phyloP scores from a whole-genome alignment of 2,797 vertebrate genomes.

The Diceros bicornis region DNA sequence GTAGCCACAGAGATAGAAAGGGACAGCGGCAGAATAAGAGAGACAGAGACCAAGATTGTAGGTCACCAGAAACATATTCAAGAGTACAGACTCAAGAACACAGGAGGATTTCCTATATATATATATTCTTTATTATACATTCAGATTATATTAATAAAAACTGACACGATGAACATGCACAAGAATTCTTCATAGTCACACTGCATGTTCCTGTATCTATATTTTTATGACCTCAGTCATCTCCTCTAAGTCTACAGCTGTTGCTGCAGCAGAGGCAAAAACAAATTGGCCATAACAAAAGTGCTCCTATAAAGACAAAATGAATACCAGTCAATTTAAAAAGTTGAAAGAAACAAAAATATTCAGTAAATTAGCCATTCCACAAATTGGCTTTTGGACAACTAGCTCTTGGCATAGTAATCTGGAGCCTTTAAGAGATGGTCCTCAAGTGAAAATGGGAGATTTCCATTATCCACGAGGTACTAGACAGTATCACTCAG shows the following conservation, averaged over 20 bases:
- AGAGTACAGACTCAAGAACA: background rate
- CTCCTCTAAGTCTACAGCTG: background rate
- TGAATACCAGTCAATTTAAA: background rate
- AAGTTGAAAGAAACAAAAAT: slow-evolving; percentile 23
- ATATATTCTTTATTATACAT: background rate
- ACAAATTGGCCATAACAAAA: background rate
- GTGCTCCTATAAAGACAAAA: background rate
- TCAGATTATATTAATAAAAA: background rate
- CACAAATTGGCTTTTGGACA: slow-evolving; percentile 15
- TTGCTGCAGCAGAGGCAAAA: background rate
- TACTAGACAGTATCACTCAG: background rate
- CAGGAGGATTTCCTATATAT: background rate
- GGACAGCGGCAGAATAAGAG: background rate
- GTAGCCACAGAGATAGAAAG: background rate
- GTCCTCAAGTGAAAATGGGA: background rate
- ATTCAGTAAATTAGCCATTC: slow-evolving; percentile 15
- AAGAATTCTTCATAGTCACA: background rate
- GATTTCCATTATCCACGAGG: background rate
- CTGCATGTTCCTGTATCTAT: no score
- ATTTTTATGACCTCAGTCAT: background rate
- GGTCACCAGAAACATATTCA: background rate
- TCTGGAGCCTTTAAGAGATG: background rate
- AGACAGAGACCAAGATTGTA: background rate
- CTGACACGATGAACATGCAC: background rate
- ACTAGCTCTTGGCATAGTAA: background rate